A percentile compares a stretch with the other conserved stretches of the same genome.
Evolutionary conservation across 2,797 vertebrate species (phyloP).

Genomic region (Sebastes ruberrimus): DNA sequence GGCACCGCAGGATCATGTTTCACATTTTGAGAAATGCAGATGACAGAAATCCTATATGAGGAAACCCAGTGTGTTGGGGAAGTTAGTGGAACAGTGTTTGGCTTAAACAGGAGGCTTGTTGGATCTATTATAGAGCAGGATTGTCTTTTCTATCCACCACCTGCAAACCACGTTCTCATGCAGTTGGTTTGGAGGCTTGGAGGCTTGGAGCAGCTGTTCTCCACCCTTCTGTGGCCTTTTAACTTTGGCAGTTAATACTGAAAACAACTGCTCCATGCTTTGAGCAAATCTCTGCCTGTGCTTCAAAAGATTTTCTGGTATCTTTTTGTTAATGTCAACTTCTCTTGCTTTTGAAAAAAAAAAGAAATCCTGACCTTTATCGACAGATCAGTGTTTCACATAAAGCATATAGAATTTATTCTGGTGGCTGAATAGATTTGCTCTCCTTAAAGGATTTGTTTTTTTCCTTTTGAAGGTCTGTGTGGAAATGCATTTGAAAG

Average conservation of each 20-base stretch:
- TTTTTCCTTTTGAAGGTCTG: background rate
- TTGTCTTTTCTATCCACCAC: background rate
- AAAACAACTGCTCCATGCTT: slow-evolving; percentile 15
- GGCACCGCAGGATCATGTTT: background rate
- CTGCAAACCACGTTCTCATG: background rate
- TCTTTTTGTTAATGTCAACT: slow-evolving; percentile 15
- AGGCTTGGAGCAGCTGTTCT: background rate
- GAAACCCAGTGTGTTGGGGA: background rate
- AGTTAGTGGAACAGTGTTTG: background rate
- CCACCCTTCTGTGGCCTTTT: slow-evolving; percentile 29
- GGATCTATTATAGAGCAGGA: background rate
- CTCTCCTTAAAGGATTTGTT: background rate
- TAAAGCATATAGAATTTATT: background rate
- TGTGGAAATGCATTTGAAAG: background rate
- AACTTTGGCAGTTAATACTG: slow-evolving; percentile 8
- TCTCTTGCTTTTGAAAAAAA: slow-evolving; percentile 5
- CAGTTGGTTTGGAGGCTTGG: background rate
- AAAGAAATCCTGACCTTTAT: slow-evolving; percentile 8
- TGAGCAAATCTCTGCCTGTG: background rate
- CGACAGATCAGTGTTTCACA: background rate
- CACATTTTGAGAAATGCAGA: background rate
- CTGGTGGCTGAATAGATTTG: background rate
- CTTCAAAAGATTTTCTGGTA: slow-evolving; percentile 12
- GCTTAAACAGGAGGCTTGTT: background rate
- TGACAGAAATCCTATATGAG: background rate